Conservation (phyloP, 2,113 vertebrate species). For the Chaenogobius annularis region DNA sequence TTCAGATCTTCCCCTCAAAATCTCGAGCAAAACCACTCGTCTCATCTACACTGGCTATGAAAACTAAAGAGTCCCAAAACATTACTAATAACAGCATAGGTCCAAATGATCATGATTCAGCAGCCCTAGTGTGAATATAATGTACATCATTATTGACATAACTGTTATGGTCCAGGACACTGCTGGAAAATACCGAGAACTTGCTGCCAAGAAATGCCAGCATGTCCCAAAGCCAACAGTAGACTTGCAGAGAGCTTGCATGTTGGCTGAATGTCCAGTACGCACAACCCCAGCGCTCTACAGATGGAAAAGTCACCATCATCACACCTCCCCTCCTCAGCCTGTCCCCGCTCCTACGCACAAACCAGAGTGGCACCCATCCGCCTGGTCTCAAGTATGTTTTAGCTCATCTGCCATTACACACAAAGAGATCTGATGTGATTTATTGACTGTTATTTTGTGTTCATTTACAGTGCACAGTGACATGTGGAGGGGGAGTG, state of each 20-base stretch:
- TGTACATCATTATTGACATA: background rate
- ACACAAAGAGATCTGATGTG: background rate
- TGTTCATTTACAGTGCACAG: slow-evolving; percentile 77
- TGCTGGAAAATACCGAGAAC: slow-evolving; percentile 82
- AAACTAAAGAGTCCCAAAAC: too few species aligned
- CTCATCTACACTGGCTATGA: too few species aligned
- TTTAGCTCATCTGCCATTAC: background rate
- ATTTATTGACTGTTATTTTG: background rate
- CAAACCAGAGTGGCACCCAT: slow-evolving; percentile 77
- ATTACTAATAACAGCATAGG: too few species aligned
- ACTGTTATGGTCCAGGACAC: slow-evolving; percentile 47
- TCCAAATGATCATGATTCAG: too few species aligned
- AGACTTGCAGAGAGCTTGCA: slow-evolving; percentile 78
- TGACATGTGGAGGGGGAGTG: slow-evolving; percentile 86
- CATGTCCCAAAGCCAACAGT: slow-evolving; percentile 76
- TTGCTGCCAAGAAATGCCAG: slow-evolving; percentile 80
- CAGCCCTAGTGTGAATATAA: background rate
- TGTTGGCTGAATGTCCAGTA: slow-evolving; percentile 66
- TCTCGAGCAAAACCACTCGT: too few species aligned
- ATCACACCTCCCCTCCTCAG: slow-evolving; percentile 32
- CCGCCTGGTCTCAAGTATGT: slow-evolving; percentile 85
- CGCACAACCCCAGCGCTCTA: slow-evolving; percentile 52
- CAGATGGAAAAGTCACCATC: slow-evolving; percentile 23
- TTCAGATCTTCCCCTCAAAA: too few species aligned
- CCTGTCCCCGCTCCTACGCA: slow-evolving; percentile 40